Base-by-base conservation (phyloP, 2,888 invertebrate species). In the Andrena minutula region DNA sequence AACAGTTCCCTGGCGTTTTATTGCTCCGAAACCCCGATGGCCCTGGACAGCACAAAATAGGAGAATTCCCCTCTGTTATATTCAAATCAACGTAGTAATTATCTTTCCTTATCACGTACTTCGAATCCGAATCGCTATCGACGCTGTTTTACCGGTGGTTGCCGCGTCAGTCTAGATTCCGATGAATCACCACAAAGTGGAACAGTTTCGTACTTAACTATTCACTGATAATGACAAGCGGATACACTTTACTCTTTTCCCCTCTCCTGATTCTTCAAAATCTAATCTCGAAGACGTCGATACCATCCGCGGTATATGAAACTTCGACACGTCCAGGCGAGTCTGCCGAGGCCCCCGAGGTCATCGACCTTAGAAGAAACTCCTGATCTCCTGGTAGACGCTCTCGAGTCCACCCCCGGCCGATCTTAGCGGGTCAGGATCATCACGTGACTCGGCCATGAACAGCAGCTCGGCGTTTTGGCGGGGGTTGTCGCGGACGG, bases 401-500 rank as follows among this genome's bases (percentile, higher is more conserved):
- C 3, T 10, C 23, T 26, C 23, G 23, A 56, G 23, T 12, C 10
- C 56, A 12, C 26, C 23, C 23, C 26, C 4, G 23, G 56, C 23
- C 4, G 53, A 26, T 53, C 56, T 26, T 10, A 56, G 56, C 56
- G 23, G 56, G 20, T 30, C 3, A 60, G 20, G 10, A 12, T 56
- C 35, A 41, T 58, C 49, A 47, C 30, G n/a, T 28, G 70, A 51
- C 28, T 7, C 76, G 10, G 10, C n/a, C 49, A n/a, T n/a, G 8
- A 70, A 60, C 32, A 3, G 10, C 41, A 68, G 49, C 60, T 4
- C 5, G 12, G 41, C 20, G 60, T 41, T 30, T n/a, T 3, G 26
- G 64, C 76, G 32, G 61, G 53, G 49, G 26, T 23, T 61, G 47
- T 41, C 32, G 64, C 26, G 32, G 51, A 58, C 65, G 12, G 23